Conservation (phyloP, 2,888 invertebrate species). For the Coleophora deauratella region DNA sequence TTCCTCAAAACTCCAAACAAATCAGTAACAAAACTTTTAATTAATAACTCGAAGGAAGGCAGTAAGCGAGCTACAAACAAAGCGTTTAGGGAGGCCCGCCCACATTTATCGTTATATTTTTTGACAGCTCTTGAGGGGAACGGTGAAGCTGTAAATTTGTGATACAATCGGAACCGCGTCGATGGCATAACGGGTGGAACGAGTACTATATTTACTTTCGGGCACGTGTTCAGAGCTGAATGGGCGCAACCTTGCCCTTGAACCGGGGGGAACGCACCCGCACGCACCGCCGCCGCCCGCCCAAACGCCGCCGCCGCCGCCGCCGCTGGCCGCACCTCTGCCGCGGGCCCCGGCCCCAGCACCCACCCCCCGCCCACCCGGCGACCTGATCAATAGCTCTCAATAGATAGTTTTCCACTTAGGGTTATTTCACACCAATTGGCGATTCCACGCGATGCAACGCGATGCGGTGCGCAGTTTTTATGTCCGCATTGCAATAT, state of each 20-base stretch:
- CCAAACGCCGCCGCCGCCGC: constrained; percentile 48
- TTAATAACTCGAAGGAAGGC: no score
- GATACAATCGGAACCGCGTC: constrained; percentile 21
- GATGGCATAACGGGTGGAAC: constrained; percentile 46
- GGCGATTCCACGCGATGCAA: no score
- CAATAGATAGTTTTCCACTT: constrained; percentile 50
- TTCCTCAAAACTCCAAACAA: no score
- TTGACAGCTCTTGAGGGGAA: no score
- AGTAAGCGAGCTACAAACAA: no score
- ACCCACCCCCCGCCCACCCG: constrained; percentile 20
- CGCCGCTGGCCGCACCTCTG: constrained; percentile 41
- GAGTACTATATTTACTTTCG: constrained; percentile 70
- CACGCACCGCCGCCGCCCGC: constrained; percentile 56
- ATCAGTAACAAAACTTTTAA: no score
- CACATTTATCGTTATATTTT: no score
- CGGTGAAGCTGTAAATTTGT: no score
- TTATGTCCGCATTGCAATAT: no score
- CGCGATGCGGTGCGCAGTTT: no score
- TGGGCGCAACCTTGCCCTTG: constrained; percentile 68
- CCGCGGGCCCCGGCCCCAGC: constrained; percentile 18
- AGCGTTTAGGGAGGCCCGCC: no score
- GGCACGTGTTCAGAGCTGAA: constrained; percentile 68
- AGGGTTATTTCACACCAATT: no score
- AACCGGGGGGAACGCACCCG: constrained; percentile 58
- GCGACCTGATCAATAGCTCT: constrained; percentile 53